These are phyloP conservation scores for Lomographa bimaculata DNA, from an alignment of 2,888 invertebrate genomes.

Conservation along the genomic window DNA sequence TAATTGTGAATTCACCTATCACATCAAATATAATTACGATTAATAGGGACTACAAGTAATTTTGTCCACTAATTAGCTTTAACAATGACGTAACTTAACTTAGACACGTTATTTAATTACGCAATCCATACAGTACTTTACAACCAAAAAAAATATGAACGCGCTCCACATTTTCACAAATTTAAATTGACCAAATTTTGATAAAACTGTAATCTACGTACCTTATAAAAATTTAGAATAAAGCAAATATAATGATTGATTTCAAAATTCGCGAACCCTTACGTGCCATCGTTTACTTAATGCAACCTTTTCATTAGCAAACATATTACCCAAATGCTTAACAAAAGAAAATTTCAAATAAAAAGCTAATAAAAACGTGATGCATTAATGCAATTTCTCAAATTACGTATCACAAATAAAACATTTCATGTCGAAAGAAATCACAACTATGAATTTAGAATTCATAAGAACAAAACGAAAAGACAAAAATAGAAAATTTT, in stretches of 20 bases:
- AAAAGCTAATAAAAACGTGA: slow-evolving; percentile 70
- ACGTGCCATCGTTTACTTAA: slow-evolving; percentile 42
- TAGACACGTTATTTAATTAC: slow-evolving; percentile 59
- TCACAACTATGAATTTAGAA: slow-evolving; percentile 84
- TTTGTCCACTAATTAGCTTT: slow-evolving; percentile 65
- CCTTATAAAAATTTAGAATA: slow-evolving; percentile 62
- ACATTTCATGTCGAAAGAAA: slow-evolving; percentile 83
- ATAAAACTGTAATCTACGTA: slow-evolving; percentile 70
- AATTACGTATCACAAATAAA: slow-evolving; percentile 79
- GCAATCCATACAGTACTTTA: slow-evolving; percentile 52
- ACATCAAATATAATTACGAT: slow-evolving; percentile 76
- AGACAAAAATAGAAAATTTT: slow-evolving; percentile 70
- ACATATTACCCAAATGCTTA: slow-evolving; percentile 56
- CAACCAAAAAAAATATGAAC: slow-evolving; percentile 43
- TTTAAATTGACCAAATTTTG: slow-evolving; percentile 49
- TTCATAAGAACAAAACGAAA: slow-evolving; percentile 74
- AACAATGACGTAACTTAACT: slow-evolving; percentile 73
- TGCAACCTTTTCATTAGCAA: slow-evolving; percentile 51
- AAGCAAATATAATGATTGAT: slow-evolving; percentile 58
- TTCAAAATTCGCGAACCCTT: slow-evolving; percentile 48
- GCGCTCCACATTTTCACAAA: slow-evolving; percentile 33
- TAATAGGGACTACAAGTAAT: slow-evolving; percentile 65
- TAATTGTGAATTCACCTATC: slow-evolving; percentile 64
- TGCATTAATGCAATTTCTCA: slow-evolving; percentile 79
- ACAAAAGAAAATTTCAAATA: slow-evolving; percentile 54